Evolutionary conservation across 1,140 invertebrate species (phyloP), one percentile per base, ranked within the genome.

Genomic region (Caerostris extrusa): DNA sequence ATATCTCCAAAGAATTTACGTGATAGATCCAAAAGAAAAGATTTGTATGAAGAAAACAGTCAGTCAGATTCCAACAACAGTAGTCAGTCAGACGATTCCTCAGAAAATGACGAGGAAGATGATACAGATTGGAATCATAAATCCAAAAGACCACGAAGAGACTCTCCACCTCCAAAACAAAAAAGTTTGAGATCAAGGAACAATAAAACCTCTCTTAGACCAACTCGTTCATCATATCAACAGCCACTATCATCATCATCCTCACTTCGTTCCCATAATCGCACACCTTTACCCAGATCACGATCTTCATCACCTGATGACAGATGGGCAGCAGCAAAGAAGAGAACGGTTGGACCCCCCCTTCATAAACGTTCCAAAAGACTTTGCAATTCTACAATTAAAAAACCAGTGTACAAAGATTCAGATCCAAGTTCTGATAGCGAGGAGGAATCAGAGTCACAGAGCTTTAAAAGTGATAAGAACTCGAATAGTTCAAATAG

Each of bases 11-110:
- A 64, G 67, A 89, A 61, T 61, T 17, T 12, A 2, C 55, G 55
- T 58, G 85, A 82, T 64, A 93, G 53, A n/a, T 12, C 50, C 5
- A 50, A 57, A 12, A 93, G 61, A 6, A 71, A 89, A 89, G 67
- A 88, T 53, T 53, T 19, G 17, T 19, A 67, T 14, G 92, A 88
- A 7, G 91, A 56, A 60, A 64, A 12, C 14, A 88, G 85, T 82
- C 86, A 64, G 3, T 93, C 92, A 55, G 92, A 93, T 64, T 81
- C 85, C 8, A 87, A 89, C 60, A 17, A 67, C 7, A 89, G 85
- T 56, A 60, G 61, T 7, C 56, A 88, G 4, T 86, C 82, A 8
- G 55, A 89, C 10, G 53, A 55, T 57, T 57, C 82, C 34, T 57
- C 82, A 6, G 86, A 67, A 6, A 90, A 77, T 56, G 64, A 53